Percentiles rank a stretch among this genome's conserved stretches.
Evolutionary conservation across 2,113 vertebrate species (phyloP).

Genomic region (Nerophis lumbriciformis): DNA sequence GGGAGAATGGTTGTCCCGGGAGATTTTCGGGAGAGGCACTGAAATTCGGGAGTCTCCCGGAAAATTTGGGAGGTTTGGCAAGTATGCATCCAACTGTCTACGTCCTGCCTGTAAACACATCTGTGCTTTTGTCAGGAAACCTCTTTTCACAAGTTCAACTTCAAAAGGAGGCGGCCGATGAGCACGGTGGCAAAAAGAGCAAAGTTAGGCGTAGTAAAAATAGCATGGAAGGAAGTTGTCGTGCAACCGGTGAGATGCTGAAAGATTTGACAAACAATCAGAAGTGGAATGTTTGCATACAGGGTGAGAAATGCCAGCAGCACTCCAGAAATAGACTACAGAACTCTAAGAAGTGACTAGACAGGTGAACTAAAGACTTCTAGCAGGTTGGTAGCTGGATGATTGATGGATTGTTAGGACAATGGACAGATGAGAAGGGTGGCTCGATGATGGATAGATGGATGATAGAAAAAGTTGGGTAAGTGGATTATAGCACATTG

Average conservation of each 20-base stretch:
- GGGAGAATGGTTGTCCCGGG: too few species aligned
- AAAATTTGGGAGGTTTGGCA: too few species aligned
- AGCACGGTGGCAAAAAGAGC: background rate
- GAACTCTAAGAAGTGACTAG: slow-evolving; percentile 16
- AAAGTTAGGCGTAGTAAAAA: background rate
- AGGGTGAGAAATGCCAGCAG: slow-evolving; percentile 11
- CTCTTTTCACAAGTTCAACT: slow-evolving; percentile 11
- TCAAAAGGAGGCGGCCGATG: slow-evolving; percentile 9
- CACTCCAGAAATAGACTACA: slow-evolving; percentile 1
- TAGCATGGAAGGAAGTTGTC: background rate
- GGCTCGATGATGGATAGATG: background rate
- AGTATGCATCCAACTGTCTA: slow-evolving; percentile 21
- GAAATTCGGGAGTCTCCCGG: too few species aligned
- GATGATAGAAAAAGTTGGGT: too few species aligned
- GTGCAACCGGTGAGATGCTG: background rate
- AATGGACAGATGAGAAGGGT: background rate
- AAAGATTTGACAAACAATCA: slow-evolving; percentile 23
- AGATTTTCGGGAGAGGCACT: too few species aligned
- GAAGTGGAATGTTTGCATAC: slow-evolving; percentile 33
- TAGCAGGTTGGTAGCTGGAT: background rate
- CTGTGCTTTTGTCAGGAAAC: slow-evolving; percentile 1
- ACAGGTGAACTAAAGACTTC: too few species aligned
- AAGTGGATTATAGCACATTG: too few species aligned
- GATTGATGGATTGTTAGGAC: background rate
- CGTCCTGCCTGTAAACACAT: slow-evolving; percentile 2